These are phyloP conservation scores for Hirtodrosophila histrioides DNA, from an alignment of 2,888 invertebrate species.

Conservation along the genomic window DNA sequence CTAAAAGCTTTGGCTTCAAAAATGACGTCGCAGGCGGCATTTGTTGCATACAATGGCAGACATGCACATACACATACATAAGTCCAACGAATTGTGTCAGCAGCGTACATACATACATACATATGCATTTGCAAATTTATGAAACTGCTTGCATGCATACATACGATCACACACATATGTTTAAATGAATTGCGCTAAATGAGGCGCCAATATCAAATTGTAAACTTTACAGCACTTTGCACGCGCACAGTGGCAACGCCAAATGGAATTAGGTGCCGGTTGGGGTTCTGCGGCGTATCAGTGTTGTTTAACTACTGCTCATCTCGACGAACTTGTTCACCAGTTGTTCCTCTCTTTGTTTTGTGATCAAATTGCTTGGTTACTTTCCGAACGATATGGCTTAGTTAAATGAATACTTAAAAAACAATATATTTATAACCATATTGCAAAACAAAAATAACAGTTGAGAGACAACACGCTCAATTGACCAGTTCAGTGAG, in stretches of 20 bases:
- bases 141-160: no score
- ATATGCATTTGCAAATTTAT: not conserved
- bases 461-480: no score
- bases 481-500: no score
- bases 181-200: conserved; percentile 4
- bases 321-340: not conserved
- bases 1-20: conserved; percentile 54
- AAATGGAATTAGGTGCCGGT: not conserved
- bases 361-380: no score
- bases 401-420: no score
- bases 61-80: conserved; percentile 12
- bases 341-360: not conserved
- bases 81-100: no score
- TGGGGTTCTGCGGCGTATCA: conserved; percentile 5
- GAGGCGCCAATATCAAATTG: conserved; percentile 25
- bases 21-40: conserved; percentile 71
- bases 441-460: no score
- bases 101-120: conserved; percentile 1
- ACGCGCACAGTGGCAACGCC: conserved; percentile 25
- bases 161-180: no score
- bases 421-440: no score
- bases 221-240: conserved; percentile 18
- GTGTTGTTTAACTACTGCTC: no score
- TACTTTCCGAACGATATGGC: no score
- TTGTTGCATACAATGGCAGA: conserved; percentile 64